Percentiles rank a stretch among this genome's conserved stretches.
These are phyloP conservation scores for Mastomys natalensis DNA, from an alignment of 2,113 vertebrate species.

Conservation along the genomic window DNA sequence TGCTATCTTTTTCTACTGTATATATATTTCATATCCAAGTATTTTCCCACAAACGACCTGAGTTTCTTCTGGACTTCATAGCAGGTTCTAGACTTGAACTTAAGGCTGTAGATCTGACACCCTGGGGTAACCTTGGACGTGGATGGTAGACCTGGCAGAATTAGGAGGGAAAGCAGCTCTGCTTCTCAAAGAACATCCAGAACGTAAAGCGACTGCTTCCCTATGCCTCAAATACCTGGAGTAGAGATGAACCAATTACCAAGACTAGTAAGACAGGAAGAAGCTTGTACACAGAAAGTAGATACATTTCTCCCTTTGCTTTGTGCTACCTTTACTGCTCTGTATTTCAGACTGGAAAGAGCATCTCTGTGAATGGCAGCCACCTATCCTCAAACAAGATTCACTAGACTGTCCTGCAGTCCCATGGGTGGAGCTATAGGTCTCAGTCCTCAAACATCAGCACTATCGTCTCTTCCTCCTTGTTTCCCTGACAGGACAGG, in stretches of 20 bases:
- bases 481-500: background rate
- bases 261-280: background rate
- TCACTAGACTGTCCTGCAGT: constrained; percentile 73
- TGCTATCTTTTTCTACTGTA: background rate
- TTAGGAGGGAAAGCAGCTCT: background rate
- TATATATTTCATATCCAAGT: background rate
- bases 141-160: background rate
- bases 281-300: background rate
- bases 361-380: constrained; percentile 55
- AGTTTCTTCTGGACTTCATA: constrained; percentile 27
- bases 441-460: background rate
- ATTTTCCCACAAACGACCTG: constrained; percentile 3
- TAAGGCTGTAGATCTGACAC: background rate
- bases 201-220: background rate
- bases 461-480: background rate
- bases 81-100: background rate
- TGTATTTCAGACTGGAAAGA: constrained; percentile 75
- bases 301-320: background rate
- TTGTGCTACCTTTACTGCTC: background rate
- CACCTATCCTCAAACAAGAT: background rate
- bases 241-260: background rate
- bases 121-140: background rate
- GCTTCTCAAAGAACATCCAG: background rate
- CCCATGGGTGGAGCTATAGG: constrained; percentile 70
- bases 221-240: background rate